Conservation (phyloP, 1,140 invertebrate genomes). For the Drosophila repletoides region DNA sequence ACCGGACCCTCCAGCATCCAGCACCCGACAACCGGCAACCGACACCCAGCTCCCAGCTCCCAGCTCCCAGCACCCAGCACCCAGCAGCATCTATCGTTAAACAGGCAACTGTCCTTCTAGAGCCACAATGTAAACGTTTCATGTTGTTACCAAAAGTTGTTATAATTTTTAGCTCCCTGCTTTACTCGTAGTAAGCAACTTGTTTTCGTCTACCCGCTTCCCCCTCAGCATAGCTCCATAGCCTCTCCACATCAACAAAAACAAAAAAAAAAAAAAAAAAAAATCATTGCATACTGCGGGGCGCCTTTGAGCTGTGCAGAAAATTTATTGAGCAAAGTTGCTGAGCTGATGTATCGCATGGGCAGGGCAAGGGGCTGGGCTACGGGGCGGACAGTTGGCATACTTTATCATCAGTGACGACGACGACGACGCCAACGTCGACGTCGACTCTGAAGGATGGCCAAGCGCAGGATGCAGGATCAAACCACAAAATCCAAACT, state of each 20-base stretch:
- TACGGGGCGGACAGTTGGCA: constrained; percentile 67
- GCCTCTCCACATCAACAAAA: constrained; percentile 1
- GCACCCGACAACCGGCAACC: no score
- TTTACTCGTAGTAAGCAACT: constrained; percentile 55
- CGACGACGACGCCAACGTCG: constrained; percentile 39
- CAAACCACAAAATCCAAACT: constrained; percentile 81
- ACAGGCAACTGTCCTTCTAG: constrained; percentile 48
- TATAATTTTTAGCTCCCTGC: constrained; percentile 66
- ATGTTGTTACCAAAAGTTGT: constrained; percentile 78
- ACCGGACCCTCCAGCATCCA: not conserved
- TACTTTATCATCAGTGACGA: constrained; percentile 76
- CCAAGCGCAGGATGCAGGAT: constrained; percentile 69
- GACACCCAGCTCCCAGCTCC: no score
- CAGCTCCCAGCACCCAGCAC: no score
- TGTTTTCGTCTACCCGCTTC: constrained; percentile 35
- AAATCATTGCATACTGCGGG: constrained; percentile 74
- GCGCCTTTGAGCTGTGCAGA: constrained; percentile 63
- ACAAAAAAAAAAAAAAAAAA: constrained; percentile 22
- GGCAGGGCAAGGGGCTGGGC: constrained; percentile 28
- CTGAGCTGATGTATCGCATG: constrained; percentile 72
- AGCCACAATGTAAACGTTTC: constrained; percentile 73
- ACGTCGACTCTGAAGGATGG: constrained; percentile 50
- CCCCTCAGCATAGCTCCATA: not conserved
- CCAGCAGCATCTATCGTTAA: constrained; percentile 50
- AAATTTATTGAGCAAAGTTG: constrained; percentile 80